Evolutionary conservation across 2,113 vertebrate genomes (phyloP).

Genomic region (Dasyurus viverrinus): DNA sequence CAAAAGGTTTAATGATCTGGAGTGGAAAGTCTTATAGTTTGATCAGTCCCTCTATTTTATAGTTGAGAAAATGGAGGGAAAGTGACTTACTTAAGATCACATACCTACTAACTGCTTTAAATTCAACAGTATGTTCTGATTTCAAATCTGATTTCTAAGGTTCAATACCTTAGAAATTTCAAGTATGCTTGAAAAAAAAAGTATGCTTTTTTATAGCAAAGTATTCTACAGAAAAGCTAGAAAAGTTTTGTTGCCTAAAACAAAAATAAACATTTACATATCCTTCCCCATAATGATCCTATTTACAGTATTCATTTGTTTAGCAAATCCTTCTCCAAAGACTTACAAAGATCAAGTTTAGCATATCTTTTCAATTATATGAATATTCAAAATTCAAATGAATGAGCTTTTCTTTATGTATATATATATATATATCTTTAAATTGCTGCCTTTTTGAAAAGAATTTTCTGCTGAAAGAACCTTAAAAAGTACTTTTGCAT

Average conservation of each 20-base stretch:
- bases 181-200: neutral
- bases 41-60: neutral
- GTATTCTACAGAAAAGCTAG: neutral
- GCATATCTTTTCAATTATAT: neutral
- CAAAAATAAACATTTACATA: neutral
- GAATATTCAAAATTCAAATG: neutral
- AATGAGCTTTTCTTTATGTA: too few relatives aligned
- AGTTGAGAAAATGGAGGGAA: neutral
- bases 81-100: neutral
- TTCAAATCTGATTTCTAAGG: too few relatives aligned
- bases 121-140: neutral
- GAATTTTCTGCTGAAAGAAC: neutral
- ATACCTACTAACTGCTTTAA: neutral
- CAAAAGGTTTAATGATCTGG: neutral
- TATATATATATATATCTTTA: neutral
- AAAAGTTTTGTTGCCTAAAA: neutral
- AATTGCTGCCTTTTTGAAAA: neutral
- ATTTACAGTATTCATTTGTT: conserved; percentile 20
- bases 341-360: conserved; percentile 17
- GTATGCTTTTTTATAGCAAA: neutral
- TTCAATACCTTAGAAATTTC: neutral
- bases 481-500: neutral
- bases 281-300: neutral
- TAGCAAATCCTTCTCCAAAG: conserved; percentile 30
- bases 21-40: neutral